phyloP scores from a whole-genome alignment of 1,140 invertebrate species.

The Pinna nobilis region DNA sequence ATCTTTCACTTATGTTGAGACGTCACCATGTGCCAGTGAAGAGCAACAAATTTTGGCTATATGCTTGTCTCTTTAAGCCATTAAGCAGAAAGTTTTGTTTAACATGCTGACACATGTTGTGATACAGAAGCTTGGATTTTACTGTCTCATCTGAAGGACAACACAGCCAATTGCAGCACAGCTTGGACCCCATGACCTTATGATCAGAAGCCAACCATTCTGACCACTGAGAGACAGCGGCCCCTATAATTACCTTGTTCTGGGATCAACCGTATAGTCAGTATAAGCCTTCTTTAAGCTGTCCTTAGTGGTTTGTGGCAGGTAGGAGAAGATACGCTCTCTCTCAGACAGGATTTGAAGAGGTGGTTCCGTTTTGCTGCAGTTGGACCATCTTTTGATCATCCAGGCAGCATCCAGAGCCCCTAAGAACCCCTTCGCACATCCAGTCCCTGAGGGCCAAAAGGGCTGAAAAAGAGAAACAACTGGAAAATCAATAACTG shows the following conservation, averaged over 20 bases:
- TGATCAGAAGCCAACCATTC: no score
- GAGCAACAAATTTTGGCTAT: no score
- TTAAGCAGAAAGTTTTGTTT: no score
- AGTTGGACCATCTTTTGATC: constrained; percentile 87
- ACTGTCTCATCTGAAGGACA: no score
- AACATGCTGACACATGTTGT: no score
- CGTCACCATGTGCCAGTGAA: no score
- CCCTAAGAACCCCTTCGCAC: constrained; percentile 95
- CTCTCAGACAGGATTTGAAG: constrained; percentile 87
- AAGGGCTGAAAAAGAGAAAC: constrained; percentile 84
- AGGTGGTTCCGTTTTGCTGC: constrained; percentile 58
- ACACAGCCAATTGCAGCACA: no score
- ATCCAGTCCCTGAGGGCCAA: constrained; percentile 98
- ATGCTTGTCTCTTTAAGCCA: no score
- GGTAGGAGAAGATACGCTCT: constrained; percentile 91
- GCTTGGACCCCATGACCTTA: no score
- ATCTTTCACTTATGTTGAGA: no score
- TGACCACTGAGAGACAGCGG: no score
- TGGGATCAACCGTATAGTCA: constrained; percentile 91
- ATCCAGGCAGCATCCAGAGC: constrained; percentile 97
- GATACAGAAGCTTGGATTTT: no score
- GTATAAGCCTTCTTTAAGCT: constrained; percentile 93
- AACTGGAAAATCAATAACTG: neutral
- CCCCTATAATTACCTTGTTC: constrained; percentile 79
- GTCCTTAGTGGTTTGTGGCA: constrained; percentile 96